These are phyloP conservation scores for Eupithecia subfuscata DNA, from an alignment of 2,888 invertebrate genomes.

Conservation along the genomic window DNA sequence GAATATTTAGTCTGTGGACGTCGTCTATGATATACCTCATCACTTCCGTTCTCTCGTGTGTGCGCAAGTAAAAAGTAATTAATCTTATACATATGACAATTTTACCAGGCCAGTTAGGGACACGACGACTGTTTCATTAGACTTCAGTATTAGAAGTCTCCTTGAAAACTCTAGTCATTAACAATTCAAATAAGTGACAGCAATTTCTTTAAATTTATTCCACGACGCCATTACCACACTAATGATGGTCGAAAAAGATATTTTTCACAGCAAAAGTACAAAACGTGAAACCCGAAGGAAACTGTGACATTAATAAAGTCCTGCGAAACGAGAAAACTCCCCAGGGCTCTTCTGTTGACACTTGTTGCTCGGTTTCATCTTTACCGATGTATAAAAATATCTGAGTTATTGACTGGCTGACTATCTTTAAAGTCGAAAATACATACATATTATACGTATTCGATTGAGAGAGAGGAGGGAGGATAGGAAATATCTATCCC, in stretches of 20 bases:
- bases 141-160: background rate
- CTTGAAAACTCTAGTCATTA: slow-evolving; percentile 8
- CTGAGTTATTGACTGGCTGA: slow-evolving; percentile 2
- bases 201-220: slow-evolving; percentile 25
- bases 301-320: slow-evolving; percentile 59
- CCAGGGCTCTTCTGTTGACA: slow-evolving; percentile 57
- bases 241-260: slow-evolving; percentile 39
- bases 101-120: background rate
- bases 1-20: too few species aligned
- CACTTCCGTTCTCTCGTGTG: too few species aligned
- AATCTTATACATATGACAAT: too few species aligned
- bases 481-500: too few species aligned
- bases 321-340: slow-evolving; percentile 46
- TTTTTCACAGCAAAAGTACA: slow-evolving; percentile 33
- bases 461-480: background rate
- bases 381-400: slow-evolving; percentile 21
- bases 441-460: background rate
- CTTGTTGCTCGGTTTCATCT: slow-evolving; percentile 65
- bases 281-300: slow-evolving; percentile 47
- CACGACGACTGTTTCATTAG: background rate
- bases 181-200: slow-evolving; percentile 17
- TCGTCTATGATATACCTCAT: too few species aligned
- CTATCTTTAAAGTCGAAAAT: too few species aligned
- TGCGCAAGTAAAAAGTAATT: too few species aligned
- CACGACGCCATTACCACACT: slow-evolving; percentile 34